These are phyloP conservation scores for Odiellus spinosus DNA, from an alignment of 2,888 invertebrate species.

Conservation along the genomic window DNA sequence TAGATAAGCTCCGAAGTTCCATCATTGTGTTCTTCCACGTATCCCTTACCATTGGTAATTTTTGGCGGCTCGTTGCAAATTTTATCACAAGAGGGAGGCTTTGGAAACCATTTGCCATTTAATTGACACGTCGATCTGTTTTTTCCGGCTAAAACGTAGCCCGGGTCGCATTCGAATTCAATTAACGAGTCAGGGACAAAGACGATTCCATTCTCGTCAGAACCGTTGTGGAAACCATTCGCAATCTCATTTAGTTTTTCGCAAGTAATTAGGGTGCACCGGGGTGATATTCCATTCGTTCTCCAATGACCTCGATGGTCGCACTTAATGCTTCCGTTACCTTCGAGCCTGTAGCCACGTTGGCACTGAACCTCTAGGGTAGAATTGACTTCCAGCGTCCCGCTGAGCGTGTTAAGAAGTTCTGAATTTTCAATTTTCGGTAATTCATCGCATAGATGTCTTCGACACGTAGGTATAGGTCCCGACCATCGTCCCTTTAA, in stretches of 20 bases:
- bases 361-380: too few species aligned
- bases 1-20: too few species aligned
- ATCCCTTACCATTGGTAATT: too few species aligned
- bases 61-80: not conserved
- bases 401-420: too few species aligned
- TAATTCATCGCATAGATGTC: constrained; percentile 12
- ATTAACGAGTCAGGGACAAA: too few species aligned
- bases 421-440: constrained; percentile 4
- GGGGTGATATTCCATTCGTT: constrained; percentile 20
- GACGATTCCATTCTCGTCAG: too few species aligned
- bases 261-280: constrained; percentile 10
- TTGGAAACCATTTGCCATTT: constrained; percentile 25
- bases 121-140: constrained; percentile 24
- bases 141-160: constrained; percentile 25
- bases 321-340: too few species aligned
- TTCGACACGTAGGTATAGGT: constrained; percentile 8
- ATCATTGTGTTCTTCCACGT: too few species aligned
- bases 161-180: constrained; percentile 11
- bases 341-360: too few species aligned
- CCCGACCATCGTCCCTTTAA: constrained; percentile 11
- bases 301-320: too few species aligned
- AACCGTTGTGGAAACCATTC: constrained; percentile 18
- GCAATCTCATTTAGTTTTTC: constrained; percentile 24
- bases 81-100: constrained; percentile 23
- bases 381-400: too few species aligned